Conservation (phyloP, 2,113 vertebrate genomes). For the Neolamprologus falcicula region DNA sequence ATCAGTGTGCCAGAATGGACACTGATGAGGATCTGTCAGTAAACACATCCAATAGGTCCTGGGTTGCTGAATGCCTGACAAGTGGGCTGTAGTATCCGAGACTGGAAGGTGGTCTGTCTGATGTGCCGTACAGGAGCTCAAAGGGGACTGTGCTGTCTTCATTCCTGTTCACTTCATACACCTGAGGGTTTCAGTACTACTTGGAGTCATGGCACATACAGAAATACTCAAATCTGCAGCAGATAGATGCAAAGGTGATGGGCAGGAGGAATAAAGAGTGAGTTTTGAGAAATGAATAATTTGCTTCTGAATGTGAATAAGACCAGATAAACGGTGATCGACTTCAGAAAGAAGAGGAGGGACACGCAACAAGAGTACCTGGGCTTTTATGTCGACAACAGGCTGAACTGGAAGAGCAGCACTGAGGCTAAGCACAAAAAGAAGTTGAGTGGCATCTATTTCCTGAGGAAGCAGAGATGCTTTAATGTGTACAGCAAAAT, state of each 20-base stretch:
- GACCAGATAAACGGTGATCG: not conserved
- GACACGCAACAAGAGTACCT: not conserved
- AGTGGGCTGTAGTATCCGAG: not conserved
- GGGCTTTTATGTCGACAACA: not conserved
- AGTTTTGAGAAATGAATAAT: not conserved
- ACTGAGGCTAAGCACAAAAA: not conserved
- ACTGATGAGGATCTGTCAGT: accelerated
- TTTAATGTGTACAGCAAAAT: not conserved
- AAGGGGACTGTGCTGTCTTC: not conserved
- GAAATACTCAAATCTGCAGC: not conserved
- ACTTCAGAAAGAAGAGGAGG: not conserved
- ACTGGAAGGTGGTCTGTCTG: not conserved
- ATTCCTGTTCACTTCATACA: not conserved
- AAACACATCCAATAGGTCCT: not conserved
- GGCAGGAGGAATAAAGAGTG: not conserved
- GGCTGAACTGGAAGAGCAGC: not conserved
- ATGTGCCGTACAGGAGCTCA: not conserved
- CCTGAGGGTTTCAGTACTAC: not conserved
- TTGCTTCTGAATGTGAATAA: not conserved
- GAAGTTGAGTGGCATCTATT: not conserved
- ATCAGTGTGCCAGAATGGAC: not conserved
- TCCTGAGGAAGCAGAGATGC: not conserved
- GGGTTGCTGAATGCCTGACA: not conserved
- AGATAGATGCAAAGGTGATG: not conserved
- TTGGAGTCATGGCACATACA: not conserved